Evolutionary conservation across 53 echinoderm and acorn worm species (phyloP).

Genomic region (Henricia sp.): DNA sequence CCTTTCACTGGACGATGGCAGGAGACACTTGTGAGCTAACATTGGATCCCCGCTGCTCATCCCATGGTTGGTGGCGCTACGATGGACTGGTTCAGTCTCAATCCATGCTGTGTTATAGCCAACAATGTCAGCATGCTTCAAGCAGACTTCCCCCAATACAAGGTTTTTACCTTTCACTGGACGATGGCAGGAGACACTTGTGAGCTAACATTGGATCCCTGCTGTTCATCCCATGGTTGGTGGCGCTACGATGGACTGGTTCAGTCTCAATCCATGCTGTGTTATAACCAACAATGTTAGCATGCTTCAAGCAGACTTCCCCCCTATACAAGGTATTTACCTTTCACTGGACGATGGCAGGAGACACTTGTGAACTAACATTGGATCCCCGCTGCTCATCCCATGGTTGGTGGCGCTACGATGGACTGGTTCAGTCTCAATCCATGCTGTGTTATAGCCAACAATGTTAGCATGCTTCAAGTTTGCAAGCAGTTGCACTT

Average conservation of each 20-base stretch:
- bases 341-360: no score
- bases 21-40: slow-evolving; percentile 4
- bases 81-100: slow-evolving; percentile 45
- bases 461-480: slow-evolving; percentile 72
- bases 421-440: slow-evolving; percentile 49
- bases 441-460: slow-evolving; percentile 75
- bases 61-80: background rate
- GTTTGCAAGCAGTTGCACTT: slow-evolving; percentile 73
- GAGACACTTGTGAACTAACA: slow-evolving; percentile 53
- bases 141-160: no score
- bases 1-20: slow-evolving; percentile 47
- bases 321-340: no score
- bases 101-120: slow-evolving; percentile 83
- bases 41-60: background rate
- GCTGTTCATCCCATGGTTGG: no score
- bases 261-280: slow-evolving; percentile 72
- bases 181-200: no score
- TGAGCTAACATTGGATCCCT: no score
- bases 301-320: slow-evolving; percentile 60
- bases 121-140: slow-evolving; percentile 74
- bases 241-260: slow-evolving; percentile 23
- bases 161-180: no score
- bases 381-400: no score
- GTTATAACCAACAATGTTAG: slow-evolving; percentile 75
- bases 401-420: no score